Evolutionary conservation across 2,113 vertebrate genomes (phyloP).

Genomic region (Tympanuchus pallidicinctus): DNA sequence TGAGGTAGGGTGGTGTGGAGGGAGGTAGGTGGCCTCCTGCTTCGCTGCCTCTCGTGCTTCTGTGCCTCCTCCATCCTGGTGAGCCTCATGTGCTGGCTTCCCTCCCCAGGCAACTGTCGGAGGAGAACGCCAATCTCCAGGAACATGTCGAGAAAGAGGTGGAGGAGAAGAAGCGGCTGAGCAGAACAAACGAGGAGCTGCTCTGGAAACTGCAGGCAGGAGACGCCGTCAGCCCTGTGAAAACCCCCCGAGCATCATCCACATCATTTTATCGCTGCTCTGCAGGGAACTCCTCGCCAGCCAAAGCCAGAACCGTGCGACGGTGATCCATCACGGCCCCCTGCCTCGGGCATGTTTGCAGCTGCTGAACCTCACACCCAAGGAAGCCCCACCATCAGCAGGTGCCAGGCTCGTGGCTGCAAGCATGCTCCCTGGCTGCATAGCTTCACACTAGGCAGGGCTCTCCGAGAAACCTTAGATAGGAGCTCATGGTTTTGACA

Average conservation of each 20-base stretch:
- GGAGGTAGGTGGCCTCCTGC: not conserved
- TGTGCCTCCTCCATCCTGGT: not conserved
- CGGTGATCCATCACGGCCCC: constrained; percentile 77
- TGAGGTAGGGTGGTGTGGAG: not conserved
- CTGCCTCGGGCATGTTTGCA: constrained; percentile 5
- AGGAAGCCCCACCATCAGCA: not conserved
- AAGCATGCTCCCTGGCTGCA: constrained; percentile 62
- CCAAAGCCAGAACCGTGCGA: constrained; percentile 81
- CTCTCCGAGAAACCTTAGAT: not conserved
- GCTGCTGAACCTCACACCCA: constrained; percentile 19
- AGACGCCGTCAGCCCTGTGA: constrained; percentile 86
- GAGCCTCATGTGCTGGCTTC: not conserved
- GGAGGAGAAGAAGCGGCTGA: constrained; percentile 96
- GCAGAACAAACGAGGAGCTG: constrained; percentile 94
- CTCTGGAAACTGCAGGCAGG: constrained; percentile 95
- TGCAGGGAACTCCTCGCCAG: constrained; percentile 82
- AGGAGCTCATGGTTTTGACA: constrained; percentile 43
- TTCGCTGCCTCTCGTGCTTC: not conserved
- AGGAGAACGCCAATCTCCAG: constrained; percentile 95
- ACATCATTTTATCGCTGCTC: constrained; percentile 83
- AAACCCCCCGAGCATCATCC: constrained; percentile 86
- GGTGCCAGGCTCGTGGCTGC: not conserved
- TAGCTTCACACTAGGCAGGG: constrained; percentile 39
- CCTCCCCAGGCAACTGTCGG: constrained; percentile 89
- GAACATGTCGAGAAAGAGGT: constrained; percentile 93